Evolutionary conservation across 2,797 vertebrate genomes (phyloP).

Genomic region (Amazona finschi): DNA sequence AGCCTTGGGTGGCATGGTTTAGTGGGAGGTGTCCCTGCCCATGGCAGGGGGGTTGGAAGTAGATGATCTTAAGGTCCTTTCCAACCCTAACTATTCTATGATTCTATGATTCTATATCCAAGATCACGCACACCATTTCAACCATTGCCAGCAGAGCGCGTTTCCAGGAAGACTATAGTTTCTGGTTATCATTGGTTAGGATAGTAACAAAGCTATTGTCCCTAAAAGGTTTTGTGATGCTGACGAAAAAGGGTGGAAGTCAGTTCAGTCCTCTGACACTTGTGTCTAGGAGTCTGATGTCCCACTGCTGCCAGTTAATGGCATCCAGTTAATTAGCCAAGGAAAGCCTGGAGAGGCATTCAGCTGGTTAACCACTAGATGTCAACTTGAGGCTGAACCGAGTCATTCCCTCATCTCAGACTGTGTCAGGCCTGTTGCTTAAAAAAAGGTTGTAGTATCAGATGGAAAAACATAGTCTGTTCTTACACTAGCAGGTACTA

Average conservation of each 20-base stretch:
- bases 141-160: fast-evolving
- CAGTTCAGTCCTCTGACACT: background rate
- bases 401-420: background rate
- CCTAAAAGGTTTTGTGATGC: background rate
- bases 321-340: background rate
- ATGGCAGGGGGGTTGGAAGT: no score
- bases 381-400: background rate
- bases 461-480: background rate
- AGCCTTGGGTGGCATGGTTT: no score
- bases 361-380: background rate
- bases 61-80: no score
- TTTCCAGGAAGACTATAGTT: background rate
- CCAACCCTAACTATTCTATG: no score
- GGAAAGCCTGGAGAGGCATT: background rate
- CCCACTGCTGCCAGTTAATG: background rate
- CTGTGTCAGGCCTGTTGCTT: background rate
- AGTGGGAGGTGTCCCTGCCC: no score
- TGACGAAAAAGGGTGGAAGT: background rate
- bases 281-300: background rate
- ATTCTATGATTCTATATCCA: background rate
- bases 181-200: background rate
- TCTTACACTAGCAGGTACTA: background rate
- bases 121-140: background rate
- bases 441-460: background rate
- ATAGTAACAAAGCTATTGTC: background rate